These are phyloP conservation scores for Cyclina sinensis DNA, from an alignment of 1,140 invertebrate species.

Conservation along the genomic window DNA sequence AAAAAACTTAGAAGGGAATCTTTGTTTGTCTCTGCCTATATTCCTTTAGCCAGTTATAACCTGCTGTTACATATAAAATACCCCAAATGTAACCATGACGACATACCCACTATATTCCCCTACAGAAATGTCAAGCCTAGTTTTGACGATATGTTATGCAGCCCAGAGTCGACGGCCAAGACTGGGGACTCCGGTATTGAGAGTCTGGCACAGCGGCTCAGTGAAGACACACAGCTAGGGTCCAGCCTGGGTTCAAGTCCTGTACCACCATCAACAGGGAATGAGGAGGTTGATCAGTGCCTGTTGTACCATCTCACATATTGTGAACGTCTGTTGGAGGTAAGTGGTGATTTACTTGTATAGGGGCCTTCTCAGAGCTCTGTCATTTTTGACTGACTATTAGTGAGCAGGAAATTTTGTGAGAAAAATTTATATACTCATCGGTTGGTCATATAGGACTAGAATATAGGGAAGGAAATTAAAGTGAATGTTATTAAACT, in stretches of 20 bases:
- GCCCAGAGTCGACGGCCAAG: slow-evolving; percentile 85
- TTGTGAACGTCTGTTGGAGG: slow-evolving; percentile 87
- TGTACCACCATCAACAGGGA: slow-evolving; percentile 85
- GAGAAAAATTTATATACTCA: no score
- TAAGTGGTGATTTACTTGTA: slow-evolving; percentile 76
- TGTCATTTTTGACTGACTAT: no score
- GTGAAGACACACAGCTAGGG: slow-evolving; percentile 80
- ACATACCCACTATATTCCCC: slow-evolving; percentile 45
- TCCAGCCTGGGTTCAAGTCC: slow-evolving; percentile 83
- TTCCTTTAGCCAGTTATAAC: background rate
- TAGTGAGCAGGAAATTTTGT: no score
- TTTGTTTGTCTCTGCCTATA: background rate
- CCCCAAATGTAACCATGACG: slow-evolving; percentile 42
- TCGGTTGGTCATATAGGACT: no score
- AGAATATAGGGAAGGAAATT: no score
- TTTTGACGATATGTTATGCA: slow-evolving; percentile 82
- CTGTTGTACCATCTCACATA: slow-evolving; percentile 87
- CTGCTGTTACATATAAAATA: background rate
- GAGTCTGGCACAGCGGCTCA: slow-evolving; percentile 83
- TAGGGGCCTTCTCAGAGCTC: no score
- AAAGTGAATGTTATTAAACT: no score
- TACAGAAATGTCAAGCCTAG: slow-evolving; percentile 71
- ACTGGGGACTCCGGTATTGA: slow-evolving; percentile 87
- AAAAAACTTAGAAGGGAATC: no score
- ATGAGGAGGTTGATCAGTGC: slow-evolving; percentile 86